Evolutionary conservation across 2,113 vertebrate species (phyloP).

Genomic region (Periophthalmodon schlosseri): DNA sequence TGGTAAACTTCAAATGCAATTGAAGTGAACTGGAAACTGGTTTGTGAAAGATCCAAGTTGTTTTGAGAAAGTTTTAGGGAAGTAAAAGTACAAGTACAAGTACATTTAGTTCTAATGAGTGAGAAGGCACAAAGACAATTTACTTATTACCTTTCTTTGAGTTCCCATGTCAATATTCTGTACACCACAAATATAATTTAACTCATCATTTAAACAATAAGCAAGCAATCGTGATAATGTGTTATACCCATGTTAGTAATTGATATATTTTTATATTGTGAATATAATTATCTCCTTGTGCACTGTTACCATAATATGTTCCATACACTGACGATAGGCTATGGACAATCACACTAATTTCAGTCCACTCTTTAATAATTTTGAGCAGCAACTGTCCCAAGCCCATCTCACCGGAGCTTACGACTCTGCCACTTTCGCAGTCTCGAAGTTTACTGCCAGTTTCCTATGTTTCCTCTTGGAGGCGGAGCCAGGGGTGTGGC

Average conservation of each 20-base stretch:
- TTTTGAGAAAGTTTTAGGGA: background rate
- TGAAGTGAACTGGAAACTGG: background rate
- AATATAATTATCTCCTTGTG: background rate
- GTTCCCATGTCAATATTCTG: background rate
- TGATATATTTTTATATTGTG: background rate
- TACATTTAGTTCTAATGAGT: background rate
- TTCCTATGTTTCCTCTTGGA: slow-evolving; percentile 91
- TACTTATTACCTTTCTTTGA: background rate
- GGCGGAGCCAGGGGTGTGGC: slow-evolving; percentile 80
- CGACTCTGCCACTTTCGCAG: slow-evolving; percentile 89
- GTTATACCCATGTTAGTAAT: background rate
- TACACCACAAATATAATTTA: background rate
- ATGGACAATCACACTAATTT: slow-evolving; percentile 7
- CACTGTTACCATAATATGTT: background rate
- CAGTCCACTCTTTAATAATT: background rate
- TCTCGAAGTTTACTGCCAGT: slow-evolving; percentile 93
- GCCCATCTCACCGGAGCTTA: slow-evolving; percentile 4
- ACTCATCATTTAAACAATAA: background rate
- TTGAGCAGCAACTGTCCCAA: slow-evolving; percentile 1
- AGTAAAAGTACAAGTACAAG: background rate
- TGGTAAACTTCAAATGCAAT: background rate
- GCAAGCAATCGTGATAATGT: background rate
- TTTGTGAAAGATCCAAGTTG: background rate
- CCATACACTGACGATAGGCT: background rate
- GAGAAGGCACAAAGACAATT: background rate